phyloP scores from a whole-genome alignment of 2,797 vertebrate genomes.

The Emys orbicularis region DNA sequence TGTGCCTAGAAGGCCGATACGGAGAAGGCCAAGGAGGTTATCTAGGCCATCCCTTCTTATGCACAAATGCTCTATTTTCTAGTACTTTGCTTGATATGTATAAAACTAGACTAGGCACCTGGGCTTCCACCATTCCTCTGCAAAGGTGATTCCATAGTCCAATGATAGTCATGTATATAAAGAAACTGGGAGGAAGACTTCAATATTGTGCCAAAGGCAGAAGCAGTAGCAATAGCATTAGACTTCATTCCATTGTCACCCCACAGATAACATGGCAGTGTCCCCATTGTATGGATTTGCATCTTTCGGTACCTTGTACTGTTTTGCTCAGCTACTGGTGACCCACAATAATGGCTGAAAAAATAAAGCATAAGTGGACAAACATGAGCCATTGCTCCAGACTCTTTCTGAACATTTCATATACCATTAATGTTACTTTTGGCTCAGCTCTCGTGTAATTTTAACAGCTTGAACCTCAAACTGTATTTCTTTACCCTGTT shows the following conservation, averaged over 20 bases:
- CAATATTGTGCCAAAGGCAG: background rate
- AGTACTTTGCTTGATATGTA: background rate
- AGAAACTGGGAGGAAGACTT: background rate
- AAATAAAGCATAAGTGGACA: conserved; percentile 36
- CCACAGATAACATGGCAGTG: background rate
- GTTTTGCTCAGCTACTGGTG: background rate
- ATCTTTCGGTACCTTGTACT: background rate
- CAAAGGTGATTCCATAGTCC: background rate
- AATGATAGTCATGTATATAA: fast-evolving
- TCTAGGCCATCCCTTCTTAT: background rate
- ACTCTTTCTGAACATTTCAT: conserved; percentile 47
- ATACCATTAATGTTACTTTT: background rate
- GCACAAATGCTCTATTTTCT: background rate
- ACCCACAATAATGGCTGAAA: background rate
- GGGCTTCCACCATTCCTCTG: background rate
- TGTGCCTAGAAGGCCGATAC: background rate
- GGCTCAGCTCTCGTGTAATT: background rate
- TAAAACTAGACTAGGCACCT: fast-evolving
- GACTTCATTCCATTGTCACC: background rate
- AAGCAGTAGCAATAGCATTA: background rate
- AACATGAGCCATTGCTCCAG: conserved; percentile 13
- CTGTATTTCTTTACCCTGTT: background rate
- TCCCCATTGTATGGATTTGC: background rate
- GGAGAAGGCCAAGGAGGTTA: background rate
- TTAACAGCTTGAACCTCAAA: background rate